Evolutionary conservation across 35 echinoderm and acorn worm genomes (phyloP).

Genomic region (Acanthaster planci): DNA sequence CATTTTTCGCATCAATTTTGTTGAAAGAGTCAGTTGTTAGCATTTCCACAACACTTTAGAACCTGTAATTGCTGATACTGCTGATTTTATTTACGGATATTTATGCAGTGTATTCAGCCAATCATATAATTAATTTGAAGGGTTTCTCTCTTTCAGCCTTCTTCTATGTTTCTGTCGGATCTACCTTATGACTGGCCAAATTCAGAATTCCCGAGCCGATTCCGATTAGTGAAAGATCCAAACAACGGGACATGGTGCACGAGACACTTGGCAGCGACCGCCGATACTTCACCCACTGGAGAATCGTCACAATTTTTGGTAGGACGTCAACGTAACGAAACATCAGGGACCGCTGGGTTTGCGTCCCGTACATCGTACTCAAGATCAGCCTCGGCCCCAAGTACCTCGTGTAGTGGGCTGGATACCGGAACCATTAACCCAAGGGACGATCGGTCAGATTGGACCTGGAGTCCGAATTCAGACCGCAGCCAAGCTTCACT

Average conservation of each 20-base stretch:
- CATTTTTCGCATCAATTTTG: too few relatives aligned
- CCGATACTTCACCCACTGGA: neutral
- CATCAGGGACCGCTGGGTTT: neutral
- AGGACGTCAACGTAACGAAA: neutral
- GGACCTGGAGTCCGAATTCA: constrained; percentile 6
- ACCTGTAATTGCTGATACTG: too few relatives aligned
- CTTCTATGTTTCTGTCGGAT: neutral
- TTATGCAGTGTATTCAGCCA: too few relatives aligned
- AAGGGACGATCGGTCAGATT: neutral
- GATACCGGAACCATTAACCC: neutral
- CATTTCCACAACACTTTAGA: too few relatives aligned
- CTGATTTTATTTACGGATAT: too few relatives aligned
- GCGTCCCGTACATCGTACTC: neutral
- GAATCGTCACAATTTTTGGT: neutral
- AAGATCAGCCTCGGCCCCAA: neutral
- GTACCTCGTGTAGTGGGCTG: neutral
- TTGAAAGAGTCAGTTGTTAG: too few relatives aligned
- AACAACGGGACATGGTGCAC: constrained; percentile 5
- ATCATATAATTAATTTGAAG: too few relatives aligned
- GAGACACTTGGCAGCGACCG: neutral
- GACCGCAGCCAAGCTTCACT: constrained; percentile 1
- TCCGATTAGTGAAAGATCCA: constrained; percentile 2
- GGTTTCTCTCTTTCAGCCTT: neutral
- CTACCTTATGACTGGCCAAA: neutral
- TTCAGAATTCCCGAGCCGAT: neutral